Conservation (phyloP, 2,888 invertebrate species). For the Cataglyphis cursor region DNA sequence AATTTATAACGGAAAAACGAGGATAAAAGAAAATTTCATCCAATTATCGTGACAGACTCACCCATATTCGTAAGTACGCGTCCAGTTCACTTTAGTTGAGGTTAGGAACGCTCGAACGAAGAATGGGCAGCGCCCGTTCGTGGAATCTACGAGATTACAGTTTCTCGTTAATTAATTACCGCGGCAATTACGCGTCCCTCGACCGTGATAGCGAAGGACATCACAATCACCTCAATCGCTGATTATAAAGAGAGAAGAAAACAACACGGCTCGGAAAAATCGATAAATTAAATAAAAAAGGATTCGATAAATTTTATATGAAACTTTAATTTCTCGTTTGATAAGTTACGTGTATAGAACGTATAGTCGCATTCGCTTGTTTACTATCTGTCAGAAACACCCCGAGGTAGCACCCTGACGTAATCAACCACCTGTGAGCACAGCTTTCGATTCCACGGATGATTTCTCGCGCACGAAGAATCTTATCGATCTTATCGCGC, state of each 20-base stretch:
- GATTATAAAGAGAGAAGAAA: neutral
- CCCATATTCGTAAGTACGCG: slow-evolving; percentile 69
- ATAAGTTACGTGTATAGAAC: neutral
- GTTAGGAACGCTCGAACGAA: slow-evolving; percentile 64
- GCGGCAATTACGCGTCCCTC: slow-evolving; percentile 68
- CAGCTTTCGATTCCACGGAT: neutral
- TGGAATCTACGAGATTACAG: slow-evolving; percentile 62
- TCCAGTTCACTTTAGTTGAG: slow-evolving; percentile 34
- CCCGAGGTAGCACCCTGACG: neutral
- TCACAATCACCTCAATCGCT: slow-evolving; percentile 33
- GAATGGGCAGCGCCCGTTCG: slow-evolving; percentile 51
- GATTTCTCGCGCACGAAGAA: neutral
- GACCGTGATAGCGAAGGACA: slow-evolving; percentile 70
- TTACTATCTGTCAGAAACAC: slow-evolving; percentile 19
- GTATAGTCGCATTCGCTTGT: slow-evolving; percentile 8
- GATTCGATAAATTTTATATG: neutral
- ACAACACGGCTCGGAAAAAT: neutral
- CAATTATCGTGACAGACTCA: slow-evolving; percentile 58
- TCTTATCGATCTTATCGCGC: slow-evolving; percentile 21
- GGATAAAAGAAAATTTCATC: neutral
- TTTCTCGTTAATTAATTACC: slow-evolving; percentile 73
- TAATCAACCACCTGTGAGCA: neutral
- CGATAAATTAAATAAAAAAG: neutral
- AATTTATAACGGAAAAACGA: neutral
- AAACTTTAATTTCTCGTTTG: neutral